Percentiles rank a stretch among this genome's conserved stretches.
phyloP scores from a whole-genome alignment of 2,797 vertebrate species.

The Leontocebus nigricollis region DNA sequence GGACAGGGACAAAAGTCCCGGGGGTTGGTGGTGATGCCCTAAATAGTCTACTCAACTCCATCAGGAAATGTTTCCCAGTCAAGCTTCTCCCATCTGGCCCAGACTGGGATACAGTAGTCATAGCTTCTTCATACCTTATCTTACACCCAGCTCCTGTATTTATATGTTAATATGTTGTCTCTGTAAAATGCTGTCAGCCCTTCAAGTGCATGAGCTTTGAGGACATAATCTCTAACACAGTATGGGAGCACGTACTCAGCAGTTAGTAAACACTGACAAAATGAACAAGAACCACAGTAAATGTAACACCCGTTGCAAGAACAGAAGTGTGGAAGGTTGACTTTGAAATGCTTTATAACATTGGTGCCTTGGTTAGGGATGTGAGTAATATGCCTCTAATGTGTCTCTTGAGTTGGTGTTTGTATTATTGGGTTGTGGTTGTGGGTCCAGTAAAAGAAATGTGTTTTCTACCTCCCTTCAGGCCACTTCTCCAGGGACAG shows the following conservation, averaged over 20 bases:
- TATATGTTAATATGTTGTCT: background rate
- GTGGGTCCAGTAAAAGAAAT: background rate
- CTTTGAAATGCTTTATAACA: background rate
- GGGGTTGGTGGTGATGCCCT: rapidly evolving
- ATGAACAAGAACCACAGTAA: background rate
- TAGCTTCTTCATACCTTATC: too few species aligned
- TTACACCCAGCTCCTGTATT: background rate
- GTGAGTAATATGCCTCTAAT: background rate
- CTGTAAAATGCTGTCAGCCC: background rate
- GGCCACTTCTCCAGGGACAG: background rate
- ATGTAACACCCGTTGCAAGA: background rate
- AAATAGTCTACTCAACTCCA: background rate
- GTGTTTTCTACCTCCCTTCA: background rate
- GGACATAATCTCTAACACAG: background rate
- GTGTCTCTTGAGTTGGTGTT: background rate
- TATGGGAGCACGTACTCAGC: background rate
- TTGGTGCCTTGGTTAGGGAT: background rate
- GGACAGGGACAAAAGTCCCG: background rate
- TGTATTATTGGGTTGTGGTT: background rate
- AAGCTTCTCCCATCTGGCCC: background rate
- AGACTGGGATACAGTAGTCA: background rate
- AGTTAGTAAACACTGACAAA: background rate
- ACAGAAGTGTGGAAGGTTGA: background rate
- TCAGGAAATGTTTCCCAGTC: background rate
- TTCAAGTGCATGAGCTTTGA: background rate